A percentile compares a stretch with the other conserved stretches of the same genome.
Conservation (phyloP, 2,797 vertebrate species). For the Thalassophryne amazonica region DNA sequence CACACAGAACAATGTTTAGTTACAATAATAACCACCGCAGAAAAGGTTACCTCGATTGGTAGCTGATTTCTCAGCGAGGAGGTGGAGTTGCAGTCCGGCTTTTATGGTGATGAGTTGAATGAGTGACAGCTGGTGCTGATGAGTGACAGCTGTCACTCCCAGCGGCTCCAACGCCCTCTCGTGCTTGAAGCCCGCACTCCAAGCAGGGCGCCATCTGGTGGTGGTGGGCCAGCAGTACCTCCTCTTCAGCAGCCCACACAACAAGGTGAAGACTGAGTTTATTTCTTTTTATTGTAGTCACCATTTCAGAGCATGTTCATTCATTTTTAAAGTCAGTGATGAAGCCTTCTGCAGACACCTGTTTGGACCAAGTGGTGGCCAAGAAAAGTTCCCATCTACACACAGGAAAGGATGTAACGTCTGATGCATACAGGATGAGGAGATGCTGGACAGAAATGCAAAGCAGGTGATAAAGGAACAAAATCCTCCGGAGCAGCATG, state of each 20-base stretch:
- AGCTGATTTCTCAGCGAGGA: no score
- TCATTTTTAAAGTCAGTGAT: conserved; percentile 31
- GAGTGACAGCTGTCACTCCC: no score
- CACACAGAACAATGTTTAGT: no score
- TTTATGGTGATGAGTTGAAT: no score
- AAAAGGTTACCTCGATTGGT: no score
- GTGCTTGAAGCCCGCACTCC: no score
- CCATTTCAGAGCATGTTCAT: conserved; percentile 23
- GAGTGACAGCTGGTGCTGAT: no score
- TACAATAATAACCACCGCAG: no score
- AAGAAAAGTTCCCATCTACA: conserved; percentile 42
- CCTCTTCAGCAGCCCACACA: conserved; percentile 39
- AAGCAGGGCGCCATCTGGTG: no score
- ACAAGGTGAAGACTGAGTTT: conserved; percentile 36
- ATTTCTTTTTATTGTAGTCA: no score
- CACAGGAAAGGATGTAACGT: conserved; percentile 58
- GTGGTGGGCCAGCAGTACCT: conserved; percentile 37
- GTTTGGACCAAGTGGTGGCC: conserved; percentile 46
- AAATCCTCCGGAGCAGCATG: conserved; percentile 19
- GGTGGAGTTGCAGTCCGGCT: no score
- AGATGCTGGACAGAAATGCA: conserved; percentile 26
- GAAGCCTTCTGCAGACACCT: conserved; percentile 40
- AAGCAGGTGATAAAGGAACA: conserved; percentile 38
- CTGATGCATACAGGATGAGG: conserved; percentile 66
- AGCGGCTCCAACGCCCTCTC: no score